Base-by-base conservation (phyloP, 2,888 invertebrate species). In the Andricus quercusramuli region DNA sequence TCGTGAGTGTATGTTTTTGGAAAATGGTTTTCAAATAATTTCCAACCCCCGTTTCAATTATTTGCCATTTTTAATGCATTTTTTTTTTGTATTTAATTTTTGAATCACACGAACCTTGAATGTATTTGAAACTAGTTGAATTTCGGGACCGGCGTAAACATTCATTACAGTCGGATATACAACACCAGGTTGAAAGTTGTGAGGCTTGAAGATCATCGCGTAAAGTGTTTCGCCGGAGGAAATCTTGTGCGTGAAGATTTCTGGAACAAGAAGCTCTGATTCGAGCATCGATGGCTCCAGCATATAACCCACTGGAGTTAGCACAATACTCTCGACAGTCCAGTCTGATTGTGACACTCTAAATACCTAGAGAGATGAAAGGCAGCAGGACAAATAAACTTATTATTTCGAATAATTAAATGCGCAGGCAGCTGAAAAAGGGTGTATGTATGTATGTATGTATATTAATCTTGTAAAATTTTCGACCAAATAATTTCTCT, bases 61-160 rank as follows among this genome's bases (percentile, higher is more conserved):
- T 4, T 44, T 44, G 47, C 47, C 17, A 13, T 17, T 47, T 47
- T 47, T 44, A 44, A 44, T 15, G 0, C 4, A 47, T 15, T 47
- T 47, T 15, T 47, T 47, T 0, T 41, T 47, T 5, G 17, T 17
- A 47, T 47, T 17, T 3, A 17, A 47, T 47, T 17, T 47, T 6
- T 13, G 17, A 47, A 47, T 47, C 8, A 56, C n/a, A 77, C 81
- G 68, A 90, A 97, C 97, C 95, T 98, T 97, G 90, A 98, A 99
- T 9, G 97, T 97, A 93, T 99, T 99, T 79, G 97, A 97, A 82
- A 99, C 99, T 62, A 99, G 95, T 93, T 99, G 99, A 74, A 99
- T 98, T 93, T 99, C 99, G 0, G 99, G 99, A 0, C 99, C 99
- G 3, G 99, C 99, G 92, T 99, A 99, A 78, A 99, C 98, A 93